Conservation (phyloP, 2,888 invertebrate species). For the Zootermopsis nevadensis region DNA sequence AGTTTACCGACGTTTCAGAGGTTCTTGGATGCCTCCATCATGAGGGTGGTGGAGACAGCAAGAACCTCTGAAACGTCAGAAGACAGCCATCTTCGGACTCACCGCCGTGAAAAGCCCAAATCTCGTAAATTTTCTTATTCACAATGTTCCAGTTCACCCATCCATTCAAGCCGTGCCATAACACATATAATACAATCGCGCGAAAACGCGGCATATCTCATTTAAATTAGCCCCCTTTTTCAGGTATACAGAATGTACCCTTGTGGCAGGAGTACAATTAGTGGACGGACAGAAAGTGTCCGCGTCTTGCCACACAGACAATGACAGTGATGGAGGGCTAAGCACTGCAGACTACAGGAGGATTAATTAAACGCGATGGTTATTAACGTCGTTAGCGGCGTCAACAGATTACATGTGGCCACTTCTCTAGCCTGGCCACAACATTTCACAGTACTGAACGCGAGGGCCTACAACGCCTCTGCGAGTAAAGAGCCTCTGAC, state of each 20-base stretch:
- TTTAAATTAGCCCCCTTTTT: no score
- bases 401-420: slow-evolving; percentile 12
- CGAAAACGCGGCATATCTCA: no score
- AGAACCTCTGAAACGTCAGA: background rate
- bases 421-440: background rate
- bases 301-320: background rate
- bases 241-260: no score
- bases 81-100: background rate
- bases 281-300: background rate
- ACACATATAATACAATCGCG: no score
- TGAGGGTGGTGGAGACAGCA: no score
- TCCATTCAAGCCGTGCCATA: no score
- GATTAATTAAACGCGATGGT: slow-evolving; percentile 11
- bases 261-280: no score
- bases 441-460: background rate
- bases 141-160: no score
- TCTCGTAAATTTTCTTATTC: no score
- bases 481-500: no score
- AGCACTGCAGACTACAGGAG: background rate
- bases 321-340: slow-evolving; percentile 1
- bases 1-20: background rate
- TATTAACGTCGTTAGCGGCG: slow-evolving; percentile 5
- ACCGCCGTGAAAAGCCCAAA: no score
- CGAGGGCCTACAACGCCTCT: no score
- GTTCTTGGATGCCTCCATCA: background rate